Percentiles rank a stretch among this genome's conserved stretches.
Evolutionary conservation across 2,797 vertebrate genomes (phyloP).

Genomic region (Sciurus carolinensis): DNA sequence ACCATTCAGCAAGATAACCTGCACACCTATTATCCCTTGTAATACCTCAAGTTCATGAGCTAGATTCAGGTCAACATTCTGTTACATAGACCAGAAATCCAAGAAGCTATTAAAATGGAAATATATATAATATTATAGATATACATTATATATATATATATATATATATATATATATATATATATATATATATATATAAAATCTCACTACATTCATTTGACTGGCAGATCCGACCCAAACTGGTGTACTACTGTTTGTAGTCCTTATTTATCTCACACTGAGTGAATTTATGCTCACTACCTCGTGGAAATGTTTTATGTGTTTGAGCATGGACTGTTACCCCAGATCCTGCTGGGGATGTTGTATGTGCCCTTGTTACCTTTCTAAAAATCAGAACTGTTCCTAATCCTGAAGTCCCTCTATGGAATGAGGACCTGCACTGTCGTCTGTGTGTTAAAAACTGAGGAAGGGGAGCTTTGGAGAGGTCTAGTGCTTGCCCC

Average conservation of each 20-base stretch:
- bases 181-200: not conserved
- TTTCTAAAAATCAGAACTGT: not conserved
- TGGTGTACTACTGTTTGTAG: not conserved
- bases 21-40: fast-evolving
- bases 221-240: constrained; percentile 50
- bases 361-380: not conserved
- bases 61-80: not conserved
- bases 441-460: not conserved
- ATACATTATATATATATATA: too few species aligned
- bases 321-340: not conserved
- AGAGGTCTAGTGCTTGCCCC: not conserved
- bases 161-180: not conserved
- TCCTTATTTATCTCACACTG: not conserved
- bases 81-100: not conserved
- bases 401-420: not conserved
- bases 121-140: too few species aligned
- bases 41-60: not conserved
- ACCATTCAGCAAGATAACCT: not conserved
- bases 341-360: not conserved
- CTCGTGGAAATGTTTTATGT: not conserved
- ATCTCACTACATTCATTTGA: constrained; percentile 25
- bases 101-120: not conserved
- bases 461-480: not conserved
- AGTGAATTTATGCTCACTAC: not conserved
- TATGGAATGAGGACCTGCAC: not conserved